Evolutionary conservation across 2,113 vertebrate genomes (phyloP), one percentile per base, ranked within the genome.

Genomic region (Motacilla alba): DNA sequence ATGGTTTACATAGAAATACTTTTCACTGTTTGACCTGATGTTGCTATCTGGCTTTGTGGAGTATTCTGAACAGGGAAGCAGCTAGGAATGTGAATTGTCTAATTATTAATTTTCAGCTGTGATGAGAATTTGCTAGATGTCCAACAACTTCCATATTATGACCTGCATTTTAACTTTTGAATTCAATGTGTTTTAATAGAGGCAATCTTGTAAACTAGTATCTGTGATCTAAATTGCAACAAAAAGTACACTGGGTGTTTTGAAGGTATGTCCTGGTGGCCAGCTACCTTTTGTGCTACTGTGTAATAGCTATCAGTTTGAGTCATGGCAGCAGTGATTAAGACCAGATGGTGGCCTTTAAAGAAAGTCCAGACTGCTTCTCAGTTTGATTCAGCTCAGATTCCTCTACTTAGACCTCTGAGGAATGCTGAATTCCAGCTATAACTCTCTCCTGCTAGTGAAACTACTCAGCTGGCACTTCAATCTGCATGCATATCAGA

Each of bases 401-500:
- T 89, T 85, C 28, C 21, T 73, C 33, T 72, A 9, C 37, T 7
- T n/a, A 60, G n/a, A 17, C 23, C 19, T 64, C 53, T 53, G 37
- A 53, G 41, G 27, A n/a, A 10, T 41, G 12, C 47, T 49, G 52
- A 6, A 3, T 41, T 60, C 43, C 26, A 72, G 56, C 47, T 70
- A 24, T 70, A 46, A 31, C 43, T 68, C 27, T 19, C 9, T 46
- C 10, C 26, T 69, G 11, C 9, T 1, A 2, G 21, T 18, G 30
- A 62, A 68, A 33, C 13, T 7, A 3, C 0, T 1, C n/a, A 49
- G 33, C 18, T 13, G n/a, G 13, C 31, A 2, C 44, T 58, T 27
- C 52, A 33, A 28, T 37, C 47, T 28, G 8, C 2, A 1, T 18
- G 39, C 14, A 1, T 13, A 30, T 28, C 2, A 1, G 7, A 56